phyloP scores from a whole-genome alignment of 2,113 vertebrate genomes.

The Danionella cerebrum region DNA sequence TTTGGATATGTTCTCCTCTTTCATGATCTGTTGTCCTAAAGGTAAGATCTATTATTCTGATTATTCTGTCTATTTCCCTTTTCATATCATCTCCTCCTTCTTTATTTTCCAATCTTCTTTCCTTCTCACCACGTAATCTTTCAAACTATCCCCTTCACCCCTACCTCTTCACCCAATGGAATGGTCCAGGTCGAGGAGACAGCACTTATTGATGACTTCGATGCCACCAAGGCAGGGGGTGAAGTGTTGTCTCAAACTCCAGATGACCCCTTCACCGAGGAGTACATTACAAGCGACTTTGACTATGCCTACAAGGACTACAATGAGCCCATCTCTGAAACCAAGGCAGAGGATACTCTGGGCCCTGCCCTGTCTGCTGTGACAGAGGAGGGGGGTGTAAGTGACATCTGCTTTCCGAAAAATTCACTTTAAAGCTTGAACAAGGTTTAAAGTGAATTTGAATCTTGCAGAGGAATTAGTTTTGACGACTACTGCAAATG shows the following conservation, averaged over 20 bases:
- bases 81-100: neutral
- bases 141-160: neutral
- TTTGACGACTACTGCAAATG: no score
- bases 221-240: constrained; percentile 50
- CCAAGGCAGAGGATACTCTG: constrained; percentile 60
- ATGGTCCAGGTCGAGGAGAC: constrained; percentile 50
- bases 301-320: constrained; percentile 81
- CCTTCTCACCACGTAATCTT: neutral
- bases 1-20: constrained; percentile 27
- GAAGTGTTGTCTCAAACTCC: constrained; percentile 26
- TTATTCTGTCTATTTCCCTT: constrained; percentile 16
- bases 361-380: constrained; percentile 79
- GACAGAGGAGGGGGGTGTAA: constrained; percentile 81
- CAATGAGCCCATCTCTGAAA: constrained; percentile 55
- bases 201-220: constrained; percentile 46
- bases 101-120: neutral
- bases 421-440: constrained; percentile 25
- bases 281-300: constrained; percentile 67
- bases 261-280: constrained; percentile 62
- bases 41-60: constrained; percentile 57
- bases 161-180: constrained; percentile 7
- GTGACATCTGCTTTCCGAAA: constrained; percentile 52
- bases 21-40: constrained; percentile 38
- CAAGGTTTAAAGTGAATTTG: constrained; percentile 46
- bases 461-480: constrained; percentile 16